These are phyloP conservation scores for Neuroterus valhalla DNA, from an alignment of 1,140 invertebrate species.

Conservation along the genomic window DNA sequence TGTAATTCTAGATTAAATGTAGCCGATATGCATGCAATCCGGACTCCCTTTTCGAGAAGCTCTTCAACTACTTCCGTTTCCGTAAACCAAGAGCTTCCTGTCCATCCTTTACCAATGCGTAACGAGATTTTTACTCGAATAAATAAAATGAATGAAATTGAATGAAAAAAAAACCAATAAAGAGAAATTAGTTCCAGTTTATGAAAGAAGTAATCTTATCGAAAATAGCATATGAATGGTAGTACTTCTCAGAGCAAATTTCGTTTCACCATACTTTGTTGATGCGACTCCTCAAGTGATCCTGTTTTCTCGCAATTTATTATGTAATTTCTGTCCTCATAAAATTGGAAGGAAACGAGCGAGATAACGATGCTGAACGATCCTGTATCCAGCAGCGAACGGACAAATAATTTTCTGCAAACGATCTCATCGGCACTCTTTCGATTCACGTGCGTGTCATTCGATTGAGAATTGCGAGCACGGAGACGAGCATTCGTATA, in stretches of 20 bases:
- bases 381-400: neutral
- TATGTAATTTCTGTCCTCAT: neutral
- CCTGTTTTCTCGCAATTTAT: conserved; percentile 1
- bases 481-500: neutral
- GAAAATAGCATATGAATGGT: neutral
- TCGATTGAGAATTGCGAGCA: neutral
- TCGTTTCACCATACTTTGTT: neutral
- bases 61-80: conserved; percentile 28
- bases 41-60: conserved; percentile 5
- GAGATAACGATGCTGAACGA: conserved; percentile 21
- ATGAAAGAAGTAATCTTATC: conserved; percentile 3
- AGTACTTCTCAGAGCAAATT: neutral
- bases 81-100: conserved; percentile 19
- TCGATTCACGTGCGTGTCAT: neutral
- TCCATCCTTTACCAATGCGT: neutral
- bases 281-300: neutral
- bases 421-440: neutral
- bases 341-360: conserved; percentile 11
- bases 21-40: neutral
- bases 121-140: neutral
- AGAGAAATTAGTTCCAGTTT: neutral
- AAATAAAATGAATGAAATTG: neutral
- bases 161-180: neutral
- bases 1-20: conserved; percentile 4
- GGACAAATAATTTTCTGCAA: neutral